Conservation (phyloP, 2,888 invertebrate species). For the Lasioglossum villosulum region DNA sequence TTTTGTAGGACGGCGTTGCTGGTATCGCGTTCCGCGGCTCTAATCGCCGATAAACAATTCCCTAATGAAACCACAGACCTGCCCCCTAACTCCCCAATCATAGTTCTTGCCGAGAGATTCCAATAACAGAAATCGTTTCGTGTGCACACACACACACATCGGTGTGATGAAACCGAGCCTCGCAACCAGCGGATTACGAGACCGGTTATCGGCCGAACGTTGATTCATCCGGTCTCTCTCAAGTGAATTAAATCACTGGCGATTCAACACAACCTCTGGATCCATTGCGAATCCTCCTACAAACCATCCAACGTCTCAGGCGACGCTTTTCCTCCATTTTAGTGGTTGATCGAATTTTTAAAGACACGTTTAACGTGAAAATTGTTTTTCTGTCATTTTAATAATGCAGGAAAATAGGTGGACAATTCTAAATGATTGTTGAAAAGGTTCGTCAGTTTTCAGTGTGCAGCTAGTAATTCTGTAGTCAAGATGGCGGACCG, state of each 20-base stretch:
- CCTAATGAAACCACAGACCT: constrained; percentile 12
- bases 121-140: constrained; percentile 69
- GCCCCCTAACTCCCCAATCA: neutral
- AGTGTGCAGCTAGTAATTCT: neutral
- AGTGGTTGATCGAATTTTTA: neutral
- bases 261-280: constrained; percentile 1
- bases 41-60: constrained; percentile 23
- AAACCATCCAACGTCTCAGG: neutral
- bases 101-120: neutral
- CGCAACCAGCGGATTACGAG: neutral
- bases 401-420: neutral
- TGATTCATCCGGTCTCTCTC: constrained; percentile 59
- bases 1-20: neutral
- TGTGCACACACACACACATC: constrained; percentile 50
- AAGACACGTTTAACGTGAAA: neutral
- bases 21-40: constrained; percentile 19
- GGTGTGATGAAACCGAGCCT: neutral
- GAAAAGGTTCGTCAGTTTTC: neutral
- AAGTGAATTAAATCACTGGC: constrained; percentile 49
- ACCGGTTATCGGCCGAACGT: constrained; percentile 45
- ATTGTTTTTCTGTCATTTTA: neutral
- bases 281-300: constrained; percentile 20
- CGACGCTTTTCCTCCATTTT: neutral
- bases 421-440: neutral
- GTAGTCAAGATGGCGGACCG: neutral